A percentile compares a stretch with the other conserved stretches of the same genome.
These are phyloP conservation scores for Sus scrofa DNA, from an alignment of 2,113 vertebrate genomes.

Conservation along the genomic window DNA sequence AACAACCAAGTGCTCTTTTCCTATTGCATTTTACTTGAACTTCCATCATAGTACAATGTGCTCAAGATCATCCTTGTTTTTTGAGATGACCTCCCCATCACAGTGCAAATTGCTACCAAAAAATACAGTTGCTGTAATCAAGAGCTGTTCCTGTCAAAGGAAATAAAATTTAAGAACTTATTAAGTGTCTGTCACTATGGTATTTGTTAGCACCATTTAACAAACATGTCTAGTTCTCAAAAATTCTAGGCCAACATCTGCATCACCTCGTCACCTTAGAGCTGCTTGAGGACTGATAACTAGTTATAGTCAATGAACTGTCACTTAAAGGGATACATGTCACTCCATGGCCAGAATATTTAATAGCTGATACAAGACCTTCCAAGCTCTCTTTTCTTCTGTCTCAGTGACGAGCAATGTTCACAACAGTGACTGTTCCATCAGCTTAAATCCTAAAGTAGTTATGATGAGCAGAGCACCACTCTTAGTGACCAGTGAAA, in stretches of 20 bases:
- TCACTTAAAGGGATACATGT: neutral
- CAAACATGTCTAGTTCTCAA: neutral
- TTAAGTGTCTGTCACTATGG: neutral
- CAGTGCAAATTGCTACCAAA: neutral
- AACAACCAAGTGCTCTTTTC: neutral
- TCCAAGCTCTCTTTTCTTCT: neutral
- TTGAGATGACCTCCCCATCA: neutral
- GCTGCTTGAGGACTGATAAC: too few relatives aligned
- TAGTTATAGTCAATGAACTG: neutral
- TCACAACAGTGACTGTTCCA: neutral
- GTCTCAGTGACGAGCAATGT: neutral
- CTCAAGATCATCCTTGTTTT: neutral
- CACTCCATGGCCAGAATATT: neutral
- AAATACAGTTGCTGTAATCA: neutral
- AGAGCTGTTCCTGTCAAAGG: neutral
- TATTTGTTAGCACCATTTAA: neutral
- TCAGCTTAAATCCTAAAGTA: neutral
- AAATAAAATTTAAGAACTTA: neutral
- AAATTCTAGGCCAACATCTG: neutral
- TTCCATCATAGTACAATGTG: neutral
- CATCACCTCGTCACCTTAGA: neutral
- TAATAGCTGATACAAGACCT: neutral
- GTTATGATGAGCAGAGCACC: neutral
- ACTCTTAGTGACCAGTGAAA: neutral
- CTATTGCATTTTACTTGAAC: neutral